Conservation (phyloP, 2,113 vertebrate genomes). For the Ophthalmolycus amberensis region DNA sequence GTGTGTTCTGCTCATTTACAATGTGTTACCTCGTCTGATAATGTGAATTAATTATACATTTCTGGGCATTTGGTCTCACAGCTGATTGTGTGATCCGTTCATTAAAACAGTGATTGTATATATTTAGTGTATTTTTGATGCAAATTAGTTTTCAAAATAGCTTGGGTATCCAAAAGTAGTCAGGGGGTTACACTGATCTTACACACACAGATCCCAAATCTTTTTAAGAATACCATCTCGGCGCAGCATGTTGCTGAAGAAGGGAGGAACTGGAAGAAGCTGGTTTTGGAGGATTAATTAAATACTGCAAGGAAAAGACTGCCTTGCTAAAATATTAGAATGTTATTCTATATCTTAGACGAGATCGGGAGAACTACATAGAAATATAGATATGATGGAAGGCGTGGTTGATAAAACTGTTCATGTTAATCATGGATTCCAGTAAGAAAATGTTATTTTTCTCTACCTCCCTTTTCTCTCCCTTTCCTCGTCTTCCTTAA, state of each 20-base stretch:
- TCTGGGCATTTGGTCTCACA: background rate
- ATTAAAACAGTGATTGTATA: background rate
- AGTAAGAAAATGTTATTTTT: too few relatives aligned
- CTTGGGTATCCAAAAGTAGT: slow-evolving; percentile 26
- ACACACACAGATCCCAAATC: slow-evolving; percentile 29
- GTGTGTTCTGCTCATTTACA: background rate
- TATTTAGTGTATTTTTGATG: background rate
- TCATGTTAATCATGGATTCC: too few relatives aligned
- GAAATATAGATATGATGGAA: slow-evolving; percentile 1
- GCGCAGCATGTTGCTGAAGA: slow-evolving; percentile 18
- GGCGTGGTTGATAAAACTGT: background rate
- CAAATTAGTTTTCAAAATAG: slow-evolving; percentile 33
- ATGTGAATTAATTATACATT: background rate
- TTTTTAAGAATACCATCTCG: slow-evolving; percentile 36
- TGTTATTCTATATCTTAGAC: background rate
- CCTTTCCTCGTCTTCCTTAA: background rate
- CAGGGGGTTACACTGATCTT: slow-evolving; percentile 30
- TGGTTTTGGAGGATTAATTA: slow-evolving; percentile 28
- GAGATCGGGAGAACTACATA: background rate
- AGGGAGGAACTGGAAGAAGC: slow-evolving; percentile 15
- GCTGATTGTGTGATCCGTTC: background rate
- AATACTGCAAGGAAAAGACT: background rate
- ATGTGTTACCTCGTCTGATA: background rate
- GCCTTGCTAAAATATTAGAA: background rate
- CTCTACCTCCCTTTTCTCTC: background rate